Evolutionary conservation across 2,888 invertebrate species (phyloP), one percentile per base, ranked within the genome.

Genomic region (Euclidia mi): DNA sequence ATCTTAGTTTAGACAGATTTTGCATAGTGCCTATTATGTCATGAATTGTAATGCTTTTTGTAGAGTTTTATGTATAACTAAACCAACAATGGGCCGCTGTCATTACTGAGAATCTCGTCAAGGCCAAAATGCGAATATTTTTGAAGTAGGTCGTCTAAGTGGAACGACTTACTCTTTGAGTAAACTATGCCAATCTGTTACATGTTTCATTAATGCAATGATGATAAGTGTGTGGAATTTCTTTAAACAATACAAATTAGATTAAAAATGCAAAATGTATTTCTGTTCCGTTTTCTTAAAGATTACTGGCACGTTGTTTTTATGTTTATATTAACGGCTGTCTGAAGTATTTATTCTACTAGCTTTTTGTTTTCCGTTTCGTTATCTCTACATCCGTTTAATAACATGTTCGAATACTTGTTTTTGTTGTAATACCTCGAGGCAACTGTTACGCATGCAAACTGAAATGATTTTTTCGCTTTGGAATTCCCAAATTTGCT

Each of bases 111-210:
- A 88, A 87, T 73, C 62, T 43, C 53, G 55, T 65, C 81, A 85
- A 87, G 87, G 86, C 73, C 73, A 71, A 63, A 80, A 78, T 79
- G 77, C 73, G 78, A 87, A 86, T 82, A 84, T 79, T 79, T 83
- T 79, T 80, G 78, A 89, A 84, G 78, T 87, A 84, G 87, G 88
- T 81, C 87, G 79, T 53, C 71, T 71, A 84, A 80, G 78, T 86
- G 75, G 83, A 79, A 72, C 85, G 64, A 65, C 75, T 79, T 77
- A 70, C 75, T 78, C 68, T 75, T 76, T 71, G 71, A 75, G 74
- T 84, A 88, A 79, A 85, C 85, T 6, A 34, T 14, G 11, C n/a
- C 11, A 11, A 85, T 81, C 78, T 59, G 70, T 78, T 77, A 74
- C 69, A 60, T 58, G n/a, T n/a, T n/a, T n/a, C n/a, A n/a, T n/a